phyloP scores from a whole-genome alignment of 2,113 vertebrate genomes.

The Rattus norvegicus region DNA sequence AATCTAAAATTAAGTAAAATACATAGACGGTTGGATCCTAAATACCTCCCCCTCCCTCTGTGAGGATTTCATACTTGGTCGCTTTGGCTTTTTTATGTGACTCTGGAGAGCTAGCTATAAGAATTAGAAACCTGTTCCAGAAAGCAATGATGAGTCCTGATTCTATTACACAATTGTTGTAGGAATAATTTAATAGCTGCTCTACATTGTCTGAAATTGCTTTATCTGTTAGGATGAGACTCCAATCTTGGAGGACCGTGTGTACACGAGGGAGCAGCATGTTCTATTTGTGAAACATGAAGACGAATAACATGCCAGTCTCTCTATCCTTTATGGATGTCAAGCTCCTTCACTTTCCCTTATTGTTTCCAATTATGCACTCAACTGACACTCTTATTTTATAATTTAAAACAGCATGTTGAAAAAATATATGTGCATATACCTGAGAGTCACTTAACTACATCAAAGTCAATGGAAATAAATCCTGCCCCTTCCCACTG shows the following conservation, averaged over 20 bases:
- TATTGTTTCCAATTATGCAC: slow-evolving; percentile 67
- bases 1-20: slow-evolving; percentile 14
- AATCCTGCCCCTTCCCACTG: slow-evolving; percentile 56
- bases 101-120: slow-evolving; percentile 43
- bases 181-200: slow-evolving; percentile 30
- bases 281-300: slow-evolving; percentile 66
- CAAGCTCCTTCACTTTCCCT: slow-evolving; percentile 56
- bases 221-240: slow-evolving; percentile 22
- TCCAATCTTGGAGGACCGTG: slow-evolving; percentile 42
- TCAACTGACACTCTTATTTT: slow-evolving; percentile 70
- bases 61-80: not conserved
- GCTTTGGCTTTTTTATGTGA: slow-evolving; percentile 46
- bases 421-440: slow-evolving; percentile 54
- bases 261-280: slow-evolving; percentile 36
- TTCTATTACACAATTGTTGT: slow-evolving; percentile 53
- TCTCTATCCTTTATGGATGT: slow-evolving; percentile 61
- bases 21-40: not conserved
- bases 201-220: slow-evolving; percentile 43
- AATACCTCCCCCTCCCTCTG: not conserved
- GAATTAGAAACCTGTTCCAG: slow-evolving; percentile 3
- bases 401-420: slow-evolving; percentile 67
- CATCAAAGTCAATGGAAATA: slow-evolving; percentile 65
- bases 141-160: slow-evolving; percentile 17
- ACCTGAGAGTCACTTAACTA: slow-evolving; percentile 52
- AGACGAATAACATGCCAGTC: not conserved